These are phyloP conservation scores for Pegoplata infirma DNA, from an alignment of 2,888 invertebrate species.

Conservation along the genomic window DNA sequence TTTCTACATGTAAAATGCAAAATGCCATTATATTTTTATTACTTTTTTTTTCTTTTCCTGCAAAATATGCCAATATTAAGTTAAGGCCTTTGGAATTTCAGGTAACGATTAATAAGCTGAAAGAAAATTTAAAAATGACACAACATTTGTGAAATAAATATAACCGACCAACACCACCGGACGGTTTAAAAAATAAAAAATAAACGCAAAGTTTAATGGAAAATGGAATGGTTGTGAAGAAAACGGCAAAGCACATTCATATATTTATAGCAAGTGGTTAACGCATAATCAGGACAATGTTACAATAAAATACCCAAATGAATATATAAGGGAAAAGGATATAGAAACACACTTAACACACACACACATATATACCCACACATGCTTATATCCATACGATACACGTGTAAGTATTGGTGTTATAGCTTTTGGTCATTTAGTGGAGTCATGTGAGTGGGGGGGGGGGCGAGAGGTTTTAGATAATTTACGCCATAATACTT, in stretches of 20 bases:
- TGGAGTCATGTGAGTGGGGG: slow-evolving; percentile 39
- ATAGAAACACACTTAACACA: too few relatives aligned
- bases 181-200: not conserved
- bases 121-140: not conserved
- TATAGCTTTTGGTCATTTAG: slow-evolving; percentile 43
- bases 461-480: slow-evolving; percentile 33
- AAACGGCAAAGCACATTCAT: not conserved
- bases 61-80: too few relatives aligned
- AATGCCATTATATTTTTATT: too few relatives aligned
- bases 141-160: slow-evolving; percentile 1
- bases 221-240: slow-evolving; percentile 29
- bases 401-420: slow-evolving; percentile 25
- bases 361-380: not conserved
- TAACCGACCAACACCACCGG: not conserved
- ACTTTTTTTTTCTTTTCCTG: too few relatives aligned
- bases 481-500: slow-evolving; percentile 59
- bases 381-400: too few relatives aligned
- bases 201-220: not conserved
- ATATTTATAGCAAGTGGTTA: slow-evolving; percentile 26
- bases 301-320: slow-evolving; percentile 28
- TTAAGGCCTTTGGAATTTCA: too few relatives aligned
- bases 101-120: not conserved
- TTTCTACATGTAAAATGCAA: too few relatives aligned
- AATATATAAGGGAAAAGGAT: not conserved
- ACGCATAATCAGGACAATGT: slow-evolving; percentile 47